Evolutionary conservation across 2,888 invertebrate species (phyloP), one percentile per base, ranked within the genome.

Genomic region (Pristionchus fissidentatus): DNA sequence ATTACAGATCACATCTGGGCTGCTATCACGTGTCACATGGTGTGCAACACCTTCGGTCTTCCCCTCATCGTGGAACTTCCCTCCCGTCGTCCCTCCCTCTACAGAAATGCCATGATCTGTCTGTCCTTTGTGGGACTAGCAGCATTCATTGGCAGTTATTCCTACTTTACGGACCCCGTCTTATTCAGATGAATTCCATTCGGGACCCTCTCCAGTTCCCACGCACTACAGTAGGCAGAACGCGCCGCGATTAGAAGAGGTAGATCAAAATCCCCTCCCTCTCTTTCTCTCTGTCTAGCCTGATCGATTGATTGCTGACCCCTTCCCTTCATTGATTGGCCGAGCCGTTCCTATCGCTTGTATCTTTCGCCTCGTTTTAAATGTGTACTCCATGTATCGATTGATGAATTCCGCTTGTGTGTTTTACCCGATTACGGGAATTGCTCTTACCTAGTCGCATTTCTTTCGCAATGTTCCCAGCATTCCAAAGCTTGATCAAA

Each of bases 31-130:
- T 87, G 88, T 32, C 92, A 92, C 83, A 84, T 89, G n/a, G 83
- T 92, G 10, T 92, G 92, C 85, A 92, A 92, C 84, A 84, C 85
- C 70, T 85, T 91, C 66, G 92, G 92, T 29, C 84, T 92, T 22
- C 92, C 92, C 10, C 29, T 87, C 5, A 83, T 90, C 79, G 78
- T 84, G 43, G 91, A 91, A 77, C 62, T 82, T 26, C 41, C 38
- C 52, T 13, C 38, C 1, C 82, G 70, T 7, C 66, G 41, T 3
- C 26, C 66, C 2, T 82, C 82, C 35, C 3, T 26, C 41, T 52
- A 49, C 38, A 32, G 78, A 19, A 55, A 52, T 1, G 55, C 38
- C 29, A 52, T 78, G 55, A 46, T 78, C 10, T 35, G 15, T 3
- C 55, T 78, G n/a, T 78, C 78, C 13, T 43, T 78, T 15, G 55